Evolutionary conservation across 2,888 invertebrate genomes (phyloP).

Genomic region (Synanthedon formicaeformis): DNA sequence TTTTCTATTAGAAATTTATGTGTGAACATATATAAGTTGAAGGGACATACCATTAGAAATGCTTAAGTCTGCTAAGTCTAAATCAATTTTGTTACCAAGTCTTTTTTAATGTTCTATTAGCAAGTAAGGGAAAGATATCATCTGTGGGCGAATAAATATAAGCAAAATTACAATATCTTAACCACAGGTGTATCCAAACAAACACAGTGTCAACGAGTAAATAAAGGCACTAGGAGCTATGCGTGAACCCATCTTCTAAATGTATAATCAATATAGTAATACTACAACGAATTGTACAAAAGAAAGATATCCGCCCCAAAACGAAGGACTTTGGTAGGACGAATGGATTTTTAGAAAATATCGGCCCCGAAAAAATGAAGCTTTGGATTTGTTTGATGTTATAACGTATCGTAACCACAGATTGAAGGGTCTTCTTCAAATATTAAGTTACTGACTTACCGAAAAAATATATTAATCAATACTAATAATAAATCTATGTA

Average conservation of each 20-base stretch:
- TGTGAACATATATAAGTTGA: too few relatives aligned
- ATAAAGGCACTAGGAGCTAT: constrained; percentile 33
- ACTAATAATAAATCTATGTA: too few relatives aligned
- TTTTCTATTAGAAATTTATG: constrained; percentile 1
- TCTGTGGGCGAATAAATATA: constrained; percentile 8
- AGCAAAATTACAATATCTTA: too few relatives aligned
- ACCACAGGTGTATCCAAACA: constrained; percentile 32
- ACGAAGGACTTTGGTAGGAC: constrained; percentile 23
- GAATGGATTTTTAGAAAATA: constrained; percentile 29
- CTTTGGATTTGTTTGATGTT: constrained; percentile 1
- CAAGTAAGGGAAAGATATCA: too few relatives aligned
- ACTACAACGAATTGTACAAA: constrained; percentile 23
- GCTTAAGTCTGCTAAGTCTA: too few relatives aligned
- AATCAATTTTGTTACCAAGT: too few relatives aligned
- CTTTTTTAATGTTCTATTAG: too few relatives aligned
- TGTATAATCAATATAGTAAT: constrained; percentile 31
- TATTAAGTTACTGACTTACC: neutral
- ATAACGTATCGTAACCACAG: neutral
- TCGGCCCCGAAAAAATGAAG: constrained; percentile 7
- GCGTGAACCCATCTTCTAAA: constrained; percentile 30
- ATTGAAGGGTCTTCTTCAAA: neutral
- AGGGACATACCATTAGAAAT: too few relatives aligned
- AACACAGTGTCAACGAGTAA: constrained; percentile 48
- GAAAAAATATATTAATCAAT: too few relatives aligned
- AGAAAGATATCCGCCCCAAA: constrained; percentile 30